Conservation (phyloP, 2,888 invertebrate species). For the Drepana falcataria region DNA sequence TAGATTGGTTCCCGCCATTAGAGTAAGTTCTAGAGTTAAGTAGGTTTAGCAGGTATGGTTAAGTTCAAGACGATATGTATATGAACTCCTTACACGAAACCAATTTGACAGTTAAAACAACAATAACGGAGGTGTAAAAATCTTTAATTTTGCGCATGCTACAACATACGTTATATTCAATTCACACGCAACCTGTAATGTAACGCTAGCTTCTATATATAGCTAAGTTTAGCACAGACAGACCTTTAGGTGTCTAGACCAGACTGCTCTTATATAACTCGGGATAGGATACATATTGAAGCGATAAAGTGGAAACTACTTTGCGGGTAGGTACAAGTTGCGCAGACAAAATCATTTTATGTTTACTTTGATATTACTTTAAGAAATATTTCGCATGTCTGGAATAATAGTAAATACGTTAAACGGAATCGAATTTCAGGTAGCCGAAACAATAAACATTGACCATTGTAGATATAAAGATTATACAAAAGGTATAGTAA, state of each 20-base stretch:
- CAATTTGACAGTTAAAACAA: slow-evolving; percentile 35
- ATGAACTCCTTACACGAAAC: slow-evolving; percentile 7
- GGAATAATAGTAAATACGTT: too few relatives aligned
- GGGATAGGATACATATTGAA: slow-evolving; percentile 2
- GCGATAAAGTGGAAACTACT: neutral
- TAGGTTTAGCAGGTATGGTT: too few relatives aligned
- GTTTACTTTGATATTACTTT: neutral
- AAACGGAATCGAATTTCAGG: too few relatives aligned
- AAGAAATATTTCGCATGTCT: too few relatives aligned
- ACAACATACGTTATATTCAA: slow-evolving; percentile 33
- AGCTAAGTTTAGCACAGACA: slow-evolving; percentile 18
- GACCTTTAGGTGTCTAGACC: slow-evolving; percentile 24
- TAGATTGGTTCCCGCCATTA: slow-evolving; percentile 42
- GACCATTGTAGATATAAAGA: too few relatives aligned
- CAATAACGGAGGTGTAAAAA: slow-evolving; percentile 48
- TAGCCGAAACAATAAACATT: too few relatives aligned
- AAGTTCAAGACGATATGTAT: too few relatives aligned
- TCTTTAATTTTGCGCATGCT: slow-evolving; percentile 59
- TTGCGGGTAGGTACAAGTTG: neutral
- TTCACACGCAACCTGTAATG: slow-evolving; percentile 44
- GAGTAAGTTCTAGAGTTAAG: slow-evolving; percentile 10
- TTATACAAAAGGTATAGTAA: too few relatives aligned
- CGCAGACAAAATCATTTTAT: neutral
- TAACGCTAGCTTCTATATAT: slow-evolving; percentile 14
- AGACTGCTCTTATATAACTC: slow-evolving; percentile 12